Evolutionary conservation across 2,797 vertebrate genomes (phyloP).

Genomic region (Anomalospiza imberbis): DNA sequence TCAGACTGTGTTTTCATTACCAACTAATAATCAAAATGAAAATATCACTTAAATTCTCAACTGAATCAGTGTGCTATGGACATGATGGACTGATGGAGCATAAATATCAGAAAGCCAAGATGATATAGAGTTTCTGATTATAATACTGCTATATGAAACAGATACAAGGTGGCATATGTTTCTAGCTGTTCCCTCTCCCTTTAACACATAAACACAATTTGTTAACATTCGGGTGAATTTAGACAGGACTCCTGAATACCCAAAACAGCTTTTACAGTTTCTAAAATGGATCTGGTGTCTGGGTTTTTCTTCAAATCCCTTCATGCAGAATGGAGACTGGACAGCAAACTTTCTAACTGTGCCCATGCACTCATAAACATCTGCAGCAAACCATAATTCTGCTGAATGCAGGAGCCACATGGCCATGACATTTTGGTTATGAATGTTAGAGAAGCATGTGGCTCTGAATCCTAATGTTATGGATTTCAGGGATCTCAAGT

Average conservation of each 20-base stretch:
- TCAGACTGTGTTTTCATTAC: background rate
- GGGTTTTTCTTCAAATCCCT: constrained; percentile 54
- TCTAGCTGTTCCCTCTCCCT: background rate
- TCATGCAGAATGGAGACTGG: constrained; percentile 22
- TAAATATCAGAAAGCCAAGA: constrained; percentile 23
- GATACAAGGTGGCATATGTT: constrained; percentile 44
- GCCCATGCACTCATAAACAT: constrained; percentile 46
- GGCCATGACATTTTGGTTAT: constrained; percentile 40
- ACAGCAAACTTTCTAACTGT: constrained; percentile 35
- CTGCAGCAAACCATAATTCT: constrained; percentile 36
- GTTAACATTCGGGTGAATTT: constrained; percentile 13
- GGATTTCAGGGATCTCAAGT: background rate
- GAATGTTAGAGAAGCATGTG: constrained; percentile 21
- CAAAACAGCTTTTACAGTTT: constrained; percentile 35
- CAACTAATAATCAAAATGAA: constrained; percentile 23
- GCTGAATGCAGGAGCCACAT: constrained; percentile 13
- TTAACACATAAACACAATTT: constrained; percentile 1
- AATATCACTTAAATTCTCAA: background rate
- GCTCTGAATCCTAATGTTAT: constrained; percentile 10
- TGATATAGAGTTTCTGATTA: background rate
- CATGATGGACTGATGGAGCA: background rate
- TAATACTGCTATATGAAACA: background rate
- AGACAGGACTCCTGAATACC: constrained; percentile 32
- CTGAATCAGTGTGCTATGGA: background rate
- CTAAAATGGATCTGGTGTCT: constrained; percentile 8